A percentile compares a stretch with the other conserved stretches of the same genome.
Conservation (phyloP, 1,140 invertebrate genomes). For the Xylocopa sonorina region DNA sequence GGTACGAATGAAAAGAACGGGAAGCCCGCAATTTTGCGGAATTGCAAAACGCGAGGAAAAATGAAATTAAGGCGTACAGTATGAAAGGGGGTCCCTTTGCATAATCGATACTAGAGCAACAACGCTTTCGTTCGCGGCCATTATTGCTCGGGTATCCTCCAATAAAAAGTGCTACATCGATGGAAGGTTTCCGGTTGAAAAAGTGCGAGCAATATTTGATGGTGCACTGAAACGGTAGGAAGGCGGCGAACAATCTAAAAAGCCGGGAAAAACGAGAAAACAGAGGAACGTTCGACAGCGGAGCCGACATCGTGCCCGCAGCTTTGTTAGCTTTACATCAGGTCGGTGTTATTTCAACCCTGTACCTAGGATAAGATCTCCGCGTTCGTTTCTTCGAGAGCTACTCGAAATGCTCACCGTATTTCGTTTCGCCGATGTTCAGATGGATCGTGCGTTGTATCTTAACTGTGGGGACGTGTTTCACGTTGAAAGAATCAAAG, state of each 20-base stretch:
- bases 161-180: slow-evolving; percentile 6
- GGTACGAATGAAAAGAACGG: too few relatives aligned
- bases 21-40: too few relatives aligned
- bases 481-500: slow-evolving; percentile 65
- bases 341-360: not conserved
- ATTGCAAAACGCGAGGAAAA: not conserved
- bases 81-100: not conserved
- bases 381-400: slow-evolving; percentile 22
- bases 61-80: not conserved
- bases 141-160: not conserved
- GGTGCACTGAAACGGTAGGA: not conserved
- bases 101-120: not conserved
- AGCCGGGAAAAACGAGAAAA: not conserved
- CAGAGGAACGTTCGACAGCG: not conserved
- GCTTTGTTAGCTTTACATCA: not conserved
- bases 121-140: not conserved
- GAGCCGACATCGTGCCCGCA: not conserved
- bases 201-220: not conserved
- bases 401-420: slow-evolving; percentile 27
- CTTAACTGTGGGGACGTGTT: slow-evolving; percentile 60
- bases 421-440: slow-evolving; percentile 43
- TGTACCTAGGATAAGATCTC: slow-evolving; percentile 15
- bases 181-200: slow-evolving; percentile 12
- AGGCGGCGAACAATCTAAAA: not conserved
- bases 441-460: slow-evolving; percentile 41